Evolutionary conservation across 2,113 vertebrate genomes (phyloP), one percentile per base, ranked within the genome.

Genomic region (Aphyosemion australe): DNA sequence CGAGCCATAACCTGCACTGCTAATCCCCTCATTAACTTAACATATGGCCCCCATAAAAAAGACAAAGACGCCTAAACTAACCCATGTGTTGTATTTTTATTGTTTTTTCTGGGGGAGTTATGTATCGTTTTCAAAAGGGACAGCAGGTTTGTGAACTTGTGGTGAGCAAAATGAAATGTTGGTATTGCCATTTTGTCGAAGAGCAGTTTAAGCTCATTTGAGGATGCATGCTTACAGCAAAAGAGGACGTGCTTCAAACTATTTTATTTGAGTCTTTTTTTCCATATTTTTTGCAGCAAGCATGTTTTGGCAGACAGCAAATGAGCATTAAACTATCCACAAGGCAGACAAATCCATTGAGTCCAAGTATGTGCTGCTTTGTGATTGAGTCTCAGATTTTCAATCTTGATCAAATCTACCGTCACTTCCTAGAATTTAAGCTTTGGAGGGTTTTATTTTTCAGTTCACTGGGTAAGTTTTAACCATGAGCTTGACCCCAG

Each of bases 41-140:
- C 78, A 84, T 59, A 58, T 76, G 75, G 78, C 78, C 81, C 60
- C 26, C 13, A 61, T 53, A 69, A 75, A 51, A 42, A 77, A 72
- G 74, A 82, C 73, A 74, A 61, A 76, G 62, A 74, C 54, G 69
- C 74, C 72, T 50, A 76, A 78, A 76, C 65, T 72, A 64, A 76
- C 74, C 63, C 39, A 18, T 62, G 74, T 72, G 55, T 82, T 52
- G 63, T 65, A 12, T 39, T 18, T 12, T 18, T 55, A 39, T 84
- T 51, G 57, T 69, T 79, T 59, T 63, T 58, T 73, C 54, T 65
- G 78, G 85, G 82, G 68, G 78, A 84, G 82, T 87, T 87, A 69
- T 85, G 80, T 76, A 71, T 80, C 67, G 79, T 88, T 94, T 92
- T 93, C 82, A 92, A 94, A 26, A 94, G 90, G 86, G 90, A 93